These are phyloP conservation scores for Kuschelorhynchus macadamiae DNA, from an alignment of 2,888 invertebrate species.

Conservation along the genomic window DNA sequence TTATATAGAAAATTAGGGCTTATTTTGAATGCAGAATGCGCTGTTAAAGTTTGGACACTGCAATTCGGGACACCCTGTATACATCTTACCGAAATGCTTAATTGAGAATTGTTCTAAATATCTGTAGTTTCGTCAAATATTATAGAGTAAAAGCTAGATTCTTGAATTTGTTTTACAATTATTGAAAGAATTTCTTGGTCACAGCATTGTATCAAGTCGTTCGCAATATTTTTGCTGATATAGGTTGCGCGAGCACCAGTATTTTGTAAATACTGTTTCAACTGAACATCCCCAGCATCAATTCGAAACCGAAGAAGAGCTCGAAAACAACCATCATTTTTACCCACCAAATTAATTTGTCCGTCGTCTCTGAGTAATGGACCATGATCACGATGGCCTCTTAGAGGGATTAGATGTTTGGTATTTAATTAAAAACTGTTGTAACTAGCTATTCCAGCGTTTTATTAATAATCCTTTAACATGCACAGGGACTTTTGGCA, in stretches of 20 bases:
- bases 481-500: too few species aligned
- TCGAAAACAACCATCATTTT: conserved; percentile 18
- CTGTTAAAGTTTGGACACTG: too few species aligned
- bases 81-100: conserved; percentile 24
- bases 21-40: too few species aligned
- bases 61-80: too few species aligned
- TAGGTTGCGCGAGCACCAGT: conserved; percentile 5
- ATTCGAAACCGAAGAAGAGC: conserved; percentile 14
- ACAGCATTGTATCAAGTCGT: conserved; percentile 1
- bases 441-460: too few species aligned
- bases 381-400: conserved; percentile 18
- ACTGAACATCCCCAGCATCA: neutral
- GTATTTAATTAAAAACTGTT: too few species aligned
- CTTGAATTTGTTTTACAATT: neutral
- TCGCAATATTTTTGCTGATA: too few species aligned
- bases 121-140: conserved; percentile 39
- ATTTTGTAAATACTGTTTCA: conserved; percentile 18
- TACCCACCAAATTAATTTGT: neutral
- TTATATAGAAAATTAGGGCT: too few species aligned
- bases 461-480: too few species aligned
- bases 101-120: conserved; percentile 25
- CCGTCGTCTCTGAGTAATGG: neutral
- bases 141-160: conserved; percentile 10
- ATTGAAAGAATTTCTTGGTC: conserved; percentile 10
- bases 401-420: too few species aligned